Evolutionary conservation across 2,888 invertebrate genomes (phyloP), one percentile per base, ranked within the genome.

Genomic region (Lacanobia oleracea): DNA sequence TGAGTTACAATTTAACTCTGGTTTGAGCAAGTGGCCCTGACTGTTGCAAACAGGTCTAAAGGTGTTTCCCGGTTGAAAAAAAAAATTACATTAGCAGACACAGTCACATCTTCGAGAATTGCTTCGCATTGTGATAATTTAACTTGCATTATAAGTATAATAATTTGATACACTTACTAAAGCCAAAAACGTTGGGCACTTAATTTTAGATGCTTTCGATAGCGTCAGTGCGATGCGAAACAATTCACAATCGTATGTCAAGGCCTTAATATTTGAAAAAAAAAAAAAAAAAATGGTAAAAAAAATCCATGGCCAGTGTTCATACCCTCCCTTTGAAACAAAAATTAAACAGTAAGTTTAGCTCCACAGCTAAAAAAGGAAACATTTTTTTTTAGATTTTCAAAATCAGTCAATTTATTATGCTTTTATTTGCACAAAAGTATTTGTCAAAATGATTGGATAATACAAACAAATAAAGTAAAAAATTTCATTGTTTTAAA

Each of bases 391-490:
- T 45, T 53, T 27, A 60, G 43, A 51, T 65, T 81, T 63, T 37
- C 61, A 64, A 64, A 69, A 67, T 78, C 79, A 80, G 79, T 80
- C 79, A 67, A 64, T 73, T 71, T 71, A 82, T 48, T 78, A 82
- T 80, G 79, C 73, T 67, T 68, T 56, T 23, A 60, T 18, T 48
- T 63, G 65, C 79, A 69, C 67, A 64, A 45, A 48, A 53, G 27
- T 57, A 54, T 64, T 50, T 43, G 43, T 64, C 63, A 67, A 79
- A 65, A 67, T 16, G 14, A 57, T 62, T 45, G 43, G 53, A 61
- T 61, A 27, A 37, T 14, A 59, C 23, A 8, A 40, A 1, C 21
- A 59, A 40, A 40, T 5, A 40, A 43, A 57, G 12, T 62, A 21
- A 53, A 64, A 63, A 27, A 56, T 56, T n/a, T 45, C 16, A 43